Evolutionary conservation across 2,888 invertebrate species (phyloP), one percentile per base, ranked within the genome.

Genomic region (Heliconius sara): DNA sequence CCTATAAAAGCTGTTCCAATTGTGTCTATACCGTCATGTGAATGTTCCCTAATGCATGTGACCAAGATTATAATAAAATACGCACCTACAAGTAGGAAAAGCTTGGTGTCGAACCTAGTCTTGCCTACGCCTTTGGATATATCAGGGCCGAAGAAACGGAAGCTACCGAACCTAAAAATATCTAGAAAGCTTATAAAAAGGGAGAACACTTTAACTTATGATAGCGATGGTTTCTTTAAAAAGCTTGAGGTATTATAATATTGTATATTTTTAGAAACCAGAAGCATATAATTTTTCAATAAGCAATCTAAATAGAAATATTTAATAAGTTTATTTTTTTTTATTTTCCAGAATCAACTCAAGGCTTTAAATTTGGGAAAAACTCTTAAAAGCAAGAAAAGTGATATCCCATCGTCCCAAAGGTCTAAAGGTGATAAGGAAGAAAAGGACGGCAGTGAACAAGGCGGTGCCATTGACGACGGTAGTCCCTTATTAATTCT

Each of bases 351-450:
- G 95, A 93, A 88, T 85, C 95, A 94, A 85, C 85, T 94, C 1
- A 95, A 93, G 86, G 93, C 93, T 0, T 81, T 93, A 13, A 95
- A 95, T 81, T 83, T 95, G 25, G 91, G 90, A 2, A 95, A 95
- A 81, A 85, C 87, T 0, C 82, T 86, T 9, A 94, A 94, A 80
- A 84, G 76, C 34, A 92, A 91, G 82, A 95, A 93, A 84, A 82
- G 72, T 0, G 93, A 92, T 13, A 80, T 88, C 1, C 91, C 91
- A 0, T 84, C 87, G 0, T 91, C 92, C 0, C 93, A 93, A 80
- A 87, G 92, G 13, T 93, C 92, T 1, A 93, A 93, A 84, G 84
- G 86, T 1, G 93, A 91, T 7, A 93, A 91, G 70, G 93, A 93
- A 2, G 84, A 85, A 10, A 78, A 80, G 34, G 91, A 91, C 3